Percentiles rank a stretch among this genome's conserved stretches.
These are phyloP conservation scores for Acrobasis suavella DNA, from an alignment of 2,888 invertebrate genomes.

Conservation along the genomic window DNA sequence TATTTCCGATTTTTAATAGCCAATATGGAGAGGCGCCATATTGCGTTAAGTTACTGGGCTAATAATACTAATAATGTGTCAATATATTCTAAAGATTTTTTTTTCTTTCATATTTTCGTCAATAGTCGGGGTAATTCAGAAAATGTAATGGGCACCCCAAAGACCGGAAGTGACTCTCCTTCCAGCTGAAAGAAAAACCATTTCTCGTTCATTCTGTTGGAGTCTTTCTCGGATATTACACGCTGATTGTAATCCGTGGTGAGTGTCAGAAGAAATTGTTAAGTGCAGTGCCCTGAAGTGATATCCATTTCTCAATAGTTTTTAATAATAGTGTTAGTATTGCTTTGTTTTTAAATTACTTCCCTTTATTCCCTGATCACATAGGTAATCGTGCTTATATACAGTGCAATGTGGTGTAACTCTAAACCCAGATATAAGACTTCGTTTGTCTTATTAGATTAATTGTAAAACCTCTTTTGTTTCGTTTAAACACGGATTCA, in stretches of 20 bases:
- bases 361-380: neutral
- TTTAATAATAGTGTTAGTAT: slow-evolving; percentile 44
- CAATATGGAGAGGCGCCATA: too few species aligned
- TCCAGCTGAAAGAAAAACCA: slow-evolving; percentile 72
- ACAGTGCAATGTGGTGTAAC: slow-evolving; percentile 15
- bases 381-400: slow-evolving; percentile 23
- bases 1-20: too few species aligned
- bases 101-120: too few species aligned
- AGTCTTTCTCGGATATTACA: slow-evolving; percentile 86
- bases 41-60: too few species aligned
- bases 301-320: slow-evolving; percentile 42
- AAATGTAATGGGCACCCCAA: slow-evolving; percentile 46
- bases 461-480: slow-evolving; percentile 36
- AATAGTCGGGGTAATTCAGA: slow-evolving; percentile 24
- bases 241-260: slow-evolving; percentile 80
- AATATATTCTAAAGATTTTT: too few species aligned
- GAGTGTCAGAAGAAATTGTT: slow-evolving; percentile 73
- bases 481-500: slow-evolving; percentile 27
- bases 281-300: slow-evolving; percentile 73
- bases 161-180: slow-evolving; percentile 69
- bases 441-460: neutral
- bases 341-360: slow-evolving; percentile 4
- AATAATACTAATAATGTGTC: too few species aligned
- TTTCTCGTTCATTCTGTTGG: slow-evolving; percentile 87
- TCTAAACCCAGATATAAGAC: slow-evolving; percentile 10